Base-by-base conservation (phyloP, 2,113 vertebrate species). In the Rhinogobius similis region DNA sequence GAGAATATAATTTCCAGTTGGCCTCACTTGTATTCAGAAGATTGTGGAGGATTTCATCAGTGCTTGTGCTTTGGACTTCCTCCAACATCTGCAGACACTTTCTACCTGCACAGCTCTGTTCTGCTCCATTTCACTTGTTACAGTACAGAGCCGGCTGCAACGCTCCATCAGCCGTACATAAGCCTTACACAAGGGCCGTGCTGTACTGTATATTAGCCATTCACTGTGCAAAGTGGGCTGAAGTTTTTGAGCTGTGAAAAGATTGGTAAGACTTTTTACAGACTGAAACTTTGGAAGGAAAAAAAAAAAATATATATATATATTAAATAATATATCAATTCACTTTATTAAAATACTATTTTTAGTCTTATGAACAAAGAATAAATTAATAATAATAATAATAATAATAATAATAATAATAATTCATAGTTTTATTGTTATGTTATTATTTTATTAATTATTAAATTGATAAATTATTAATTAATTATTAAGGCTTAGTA, bases 131-230 rank as follows among this genome's bases (percentile, higher is more conserved):
- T 50, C 69, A 78, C 65, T 13, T 68, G 65, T 75, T 53, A 67
- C 64, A 64, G 48, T 43, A 29, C 10, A 26, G n/a, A 18, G 18
- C 18, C 38, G 68, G 44, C 41, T 55, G 38, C 55, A 66, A 62
- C 23, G 55, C 16, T 63, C 18, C 41, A 77, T 79, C 50, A 75
- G 69, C 63, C 50, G 38, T 65, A 58, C 55, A 14, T 62, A 76
- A 41, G 61, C 38, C 65, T 52, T 85, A 38, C 43, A 50, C 29
- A 73, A 73, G 67, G 27, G 64, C 74, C 70, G 70, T 59, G 68
- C 46, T 70, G 16, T 62, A 21, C 43, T 26, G 27, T 61, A n/a
- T n/a, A 21, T n/a, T 61, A 38, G 11, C 18, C 26, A 29, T 27
- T 24, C 5, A 56, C 53, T 12, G 50, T 26, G 52, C 11, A 24